Evolutionary conservation across 2,797 vertebrate genomes (phyloP).

Genomic region (Erithacus rubecula): DNA sequence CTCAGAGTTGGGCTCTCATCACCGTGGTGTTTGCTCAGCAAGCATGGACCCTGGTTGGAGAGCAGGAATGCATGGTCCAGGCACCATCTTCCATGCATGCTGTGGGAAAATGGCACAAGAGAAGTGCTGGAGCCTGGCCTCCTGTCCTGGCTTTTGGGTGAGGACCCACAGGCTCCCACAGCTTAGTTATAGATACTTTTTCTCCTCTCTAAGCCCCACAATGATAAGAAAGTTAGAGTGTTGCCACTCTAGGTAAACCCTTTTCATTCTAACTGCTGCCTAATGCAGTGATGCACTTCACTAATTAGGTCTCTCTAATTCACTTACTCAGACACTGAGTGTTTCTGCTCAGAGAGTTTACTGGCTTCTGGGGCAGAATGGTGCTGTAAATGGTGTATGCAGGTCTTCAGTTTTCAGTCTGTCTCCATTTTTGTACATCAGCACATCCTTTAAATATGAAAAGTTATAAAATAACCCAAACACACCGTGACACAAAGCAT

Average conservation of each 20-base stretch:
- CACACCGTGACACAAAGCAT: not conserved
- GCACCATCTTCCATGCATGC: not conserved
- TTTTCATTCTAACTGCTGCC: not conserved
- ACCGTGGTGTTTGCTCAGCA: accelerated
- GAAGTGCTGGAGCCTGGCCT: not conserved
- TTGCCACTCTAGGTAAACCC: not conserved
- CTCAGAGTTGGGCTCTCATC: not conserved
- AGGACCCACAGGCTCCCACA: not conserved
- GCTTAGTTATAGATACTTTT: not conserved
- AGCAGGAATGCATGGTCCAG: accelerated
- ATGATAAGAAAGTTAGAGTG: not conserved
- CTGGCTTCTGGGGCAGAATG: not conserved
- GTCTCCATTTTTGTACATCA: not conserved
- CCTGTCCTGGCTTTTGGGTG: not conserved
- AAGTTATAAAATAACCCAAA: not conserved
- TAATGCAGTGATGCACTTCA: not conserved
- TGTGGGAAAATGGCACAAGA: not conserved
- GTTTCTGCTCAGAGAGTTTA: not conserved
- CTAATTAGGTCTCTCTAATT: not conserved
- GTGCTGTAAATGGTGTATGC: accelerated
- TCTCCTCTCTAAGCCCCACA: not conserved
- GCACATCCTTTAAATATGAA: not conserved
- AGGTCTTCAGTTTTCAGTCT: not conserved
- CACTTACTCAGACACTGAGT: not conserved
- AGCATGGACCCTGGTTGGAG: not conserved